phyloP scores from a whole-genome alignment of 2,888 invertebrate genomes.

The Leptinotarsa juncta region DNA sequence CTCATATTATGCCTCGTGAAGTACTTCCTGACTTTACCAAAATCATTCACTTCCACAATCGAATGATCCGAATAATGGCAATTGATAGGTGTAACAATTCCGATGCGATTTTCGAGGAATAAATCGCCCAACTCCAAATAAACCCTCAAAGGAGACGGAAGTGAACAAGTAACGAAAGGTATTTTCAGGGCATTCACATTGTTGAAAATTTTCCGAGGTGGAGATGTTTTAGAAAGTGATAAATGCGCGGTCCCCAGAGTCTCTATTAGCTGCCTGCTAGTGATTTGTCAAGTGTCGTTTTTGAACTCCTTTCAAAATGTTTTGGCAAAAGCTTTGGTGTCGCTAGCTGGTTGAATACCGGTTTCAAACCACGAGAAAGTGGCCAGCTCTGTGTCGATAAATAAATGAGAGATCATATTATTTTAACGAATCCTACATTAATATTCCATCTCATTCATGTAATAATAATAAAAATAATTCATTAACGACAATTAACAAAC shows the following conservation, averaged over 20 bases:
- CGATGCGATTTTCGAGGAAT: conserved; percentile 2
- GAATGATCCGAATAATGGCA: conserved; percentile 3
- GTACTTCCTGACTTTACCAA: neutral
- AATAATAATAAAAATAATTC: no score
- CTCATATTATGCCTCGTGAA: no score
- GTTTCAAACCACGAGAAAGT: conserved; percentile 15
- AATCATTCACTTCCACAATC: neutral
- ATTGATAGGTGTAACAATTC: conserved; percentile 27
- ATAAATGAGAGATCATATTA: no score
- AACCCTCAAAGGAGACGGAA: conserved; percentile 23
- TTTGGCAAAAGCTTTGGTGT: conserved; percentile 29
- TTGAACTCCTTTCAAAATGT: conserved; percentile 35
- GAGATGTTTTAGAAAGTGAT: conserved; percentile 37
- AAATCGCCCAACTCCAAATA: conserved; percentile 14
- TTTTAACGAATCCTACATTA: no score
- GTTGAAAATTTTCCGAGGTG: conserved; percentile 34
- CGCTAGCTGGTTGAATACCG: conserved; percentile 24
- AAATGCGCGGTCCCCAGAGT: conserved; percentile 34
- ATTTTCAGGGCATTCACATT: conserved; percentile 30
- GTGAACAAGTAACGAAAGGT: conserved; percentile 23
- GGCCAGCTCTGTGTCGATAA: neutral
- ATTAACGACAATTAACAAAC: no score
- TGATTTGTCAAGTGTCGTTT: conserved; percentile 37
- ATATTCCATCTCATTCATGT: no score
- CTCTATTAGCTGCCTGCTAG: conserved; percentile 38